Evolutionary conservation across 1,140 invertebrate genomes (phyloP).

Genomic region (Drosophila oshimai): DNA sequence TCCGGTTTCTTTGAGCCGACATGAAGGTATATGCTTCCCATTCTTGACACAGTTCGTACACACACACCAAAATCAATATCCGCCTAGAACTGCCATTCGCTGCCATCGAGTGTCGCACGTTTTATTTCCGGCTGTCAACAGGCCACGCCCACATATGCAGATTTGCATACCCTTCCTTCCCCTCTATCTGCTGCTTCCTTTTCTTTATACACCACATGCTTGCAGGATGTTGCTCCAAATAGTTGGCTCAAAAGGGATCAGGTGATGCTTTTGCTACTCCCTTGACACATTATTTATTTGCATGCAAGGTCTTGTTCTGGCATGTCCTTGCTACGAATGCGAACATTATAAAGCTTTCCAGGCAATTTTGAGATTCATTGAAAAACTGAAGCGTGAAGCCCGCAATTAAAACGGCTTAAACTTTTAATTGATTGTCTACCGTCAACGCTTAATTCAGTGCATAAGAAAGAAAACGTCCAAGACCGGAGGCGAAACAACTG

Average conservation of each 20-base stretch:
- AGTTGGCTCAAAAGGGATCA: slow-evolving; percentile 11
- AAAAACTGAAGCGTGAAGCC: background rate
- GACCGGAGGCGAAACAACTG: slow-evolving; percentile 17
- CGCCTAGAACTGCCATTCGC: slow-evolving; percentile 15
- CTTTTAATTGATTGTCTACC: slow-evolving; percentile 64
- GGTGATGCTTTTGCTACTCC: background rate
- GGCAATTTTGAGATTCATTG: background rate
- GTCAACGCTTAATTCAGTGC: slow-evolving; percentile 40
- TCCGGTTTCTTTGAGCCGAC: background rate
- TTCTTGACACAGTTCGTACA: slow-evolving; percentile 15
- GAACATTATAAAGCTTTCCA: background rate
- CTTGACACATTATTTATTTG: slow-evolving; percentile 31
- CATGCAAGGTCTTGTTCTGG: background rate
- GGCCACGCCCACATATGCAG: slow-evolving; percentile 23
- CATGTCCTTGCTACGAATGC: no score
- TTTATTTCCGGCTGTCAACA: slow-evolving; percentile 60
- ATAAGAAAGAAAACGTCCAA: slow-evolving; percentile 4
- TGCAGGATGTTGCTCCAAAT: slow-evolving; percentile 22
- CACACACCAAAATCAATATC: slow-evolving; percentile 59
- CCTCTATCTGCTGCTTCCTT: background rate
- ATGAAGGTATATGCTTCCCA: slow-evolving; percentile 11
- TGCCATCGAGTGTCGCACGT: slow-evolving; percentile 54
- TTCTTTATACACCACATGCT: slow-evolving; percentile 10
- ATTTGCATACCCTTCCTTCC: slow-evolving; percentile 38
- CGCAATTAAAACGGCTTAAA: slow-evolving; percentile 47